phyloP scores from a whole-genome alignment of 2,113 vertebrate genomes.

The Lepus americanus region DNA sequence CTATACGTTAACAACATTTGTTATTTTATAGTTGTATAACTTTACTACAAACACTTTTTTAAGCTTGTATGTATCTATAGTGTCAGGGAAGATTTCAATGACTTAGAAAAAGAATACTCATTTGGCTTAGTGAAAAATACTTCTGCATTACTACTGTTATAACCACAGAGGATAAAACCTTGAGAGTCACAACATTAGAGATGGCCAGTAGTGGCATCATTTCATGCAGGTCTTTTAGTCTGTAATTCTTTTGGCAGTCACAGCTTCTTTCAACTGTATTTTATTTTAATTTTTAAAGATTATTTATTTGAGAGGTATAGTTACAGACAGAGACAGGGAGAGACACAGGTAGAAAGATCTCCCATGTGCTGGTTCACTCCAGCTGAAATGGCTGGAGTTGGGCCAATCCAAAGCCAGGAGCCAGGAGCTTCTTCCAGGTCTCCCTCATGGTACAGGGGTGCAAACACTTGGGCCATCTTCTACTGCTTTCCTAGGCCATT shows the following conservation, averaged over 20 bases:
- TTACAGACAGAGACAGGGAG: too few relatives aligned
- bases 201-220: too few relatives aligned
- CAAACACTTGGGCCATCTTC: too few relatives aligned
- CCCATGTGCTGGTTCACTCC: too few relatives aligned
- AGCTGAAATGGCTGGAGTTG: too few relatives aligned
- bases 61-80: background rate
- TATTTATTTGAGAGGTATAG: too few relatives aligned
- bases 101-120: background rate
- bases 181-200: background rate
- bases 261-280: background rate
- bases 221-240: background rate
- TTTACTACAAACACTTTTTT: background rate
- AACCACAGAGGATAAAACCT: background rate
- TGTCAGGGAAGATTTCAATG: background rate
- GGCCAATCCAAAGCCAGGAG: too few relatives aligned
- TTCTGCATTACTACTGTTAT: background rate
- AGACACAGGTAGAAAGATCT: too few relatives aligned
- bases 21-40: background rate
- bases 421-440: too few relatives aligned
- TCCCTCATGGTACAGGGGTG: too few relatives aligned
- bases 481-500: too few relatives aligned
- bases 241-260: background rate
- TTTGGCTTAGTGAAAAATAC: background rate
- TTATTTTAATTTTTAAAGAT: too few relatives aligned
- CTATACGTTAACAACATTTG: background rate